phyloP scores from a whole-genome alignment of 2,113 vertebrate species.

The Sorex fumeus region DNA sequence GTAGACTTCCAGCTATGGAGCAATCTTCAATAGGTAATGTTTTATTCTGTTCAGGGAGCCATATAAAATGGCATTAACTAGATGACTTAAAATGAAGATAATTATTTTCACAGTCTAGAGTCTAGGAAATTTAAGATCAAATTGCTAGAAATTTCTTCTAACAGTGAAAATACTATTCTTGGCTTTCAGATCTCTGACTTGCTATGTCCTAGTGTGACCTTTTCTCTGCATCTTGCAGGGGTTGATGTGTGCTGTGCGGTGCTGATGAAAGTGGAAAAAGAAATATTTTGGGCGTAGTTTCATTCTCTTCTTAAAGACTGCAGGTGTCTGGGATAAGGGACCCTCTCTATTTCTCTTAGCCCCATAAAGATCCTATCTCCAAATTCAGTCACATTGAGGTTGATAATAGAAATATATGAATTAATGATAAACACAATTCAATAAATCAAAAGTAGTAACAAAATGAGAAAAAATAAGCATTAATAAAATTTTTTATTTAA shows the following conservation, averaged over 20 bases:
- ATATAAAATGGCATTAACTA: not conserved
- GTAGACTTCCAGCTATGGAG: too few species aligned
- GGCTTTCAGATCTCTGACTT: fast-evolving
- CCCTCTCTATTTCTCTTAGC: too few species aligned
- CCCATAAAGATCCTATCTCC: too few species aligned
- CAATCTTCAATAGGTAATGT: too few species aligned
- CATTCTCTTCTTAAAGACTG: too few species aligned
- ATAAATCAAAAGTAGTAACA: not conserved
- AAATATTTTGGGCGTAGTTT: not conserved
- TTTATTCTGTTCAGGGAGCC: not conserved
- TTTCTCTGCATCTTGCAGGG: not conserved
- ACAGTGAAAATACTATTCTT: not conserved
- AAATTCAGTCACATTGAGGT: too few species aligned
- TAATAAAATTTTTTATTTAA: not conserved
- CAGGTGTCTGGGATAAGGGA: not conserved
- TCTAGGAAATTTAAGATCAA: too few species aligned
- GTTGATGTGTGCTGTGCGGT: too few species aligned
- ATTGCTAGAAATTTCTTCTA: not conserved
- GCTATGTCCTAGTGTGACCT: not conserved
- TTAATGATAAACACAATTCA: not conserved
- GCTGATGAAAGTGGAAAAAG: not conserved
- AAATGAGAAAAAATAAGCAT: not conserved
- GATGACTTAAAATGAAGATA: not conserved
- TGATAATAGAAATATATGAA: not conserved
- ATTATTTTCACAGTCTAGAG: not conserved